Evolutionary conservation across 2,888 invertebrate species (phyloP).

Genomic region (Pammene fasciana): DNA sequence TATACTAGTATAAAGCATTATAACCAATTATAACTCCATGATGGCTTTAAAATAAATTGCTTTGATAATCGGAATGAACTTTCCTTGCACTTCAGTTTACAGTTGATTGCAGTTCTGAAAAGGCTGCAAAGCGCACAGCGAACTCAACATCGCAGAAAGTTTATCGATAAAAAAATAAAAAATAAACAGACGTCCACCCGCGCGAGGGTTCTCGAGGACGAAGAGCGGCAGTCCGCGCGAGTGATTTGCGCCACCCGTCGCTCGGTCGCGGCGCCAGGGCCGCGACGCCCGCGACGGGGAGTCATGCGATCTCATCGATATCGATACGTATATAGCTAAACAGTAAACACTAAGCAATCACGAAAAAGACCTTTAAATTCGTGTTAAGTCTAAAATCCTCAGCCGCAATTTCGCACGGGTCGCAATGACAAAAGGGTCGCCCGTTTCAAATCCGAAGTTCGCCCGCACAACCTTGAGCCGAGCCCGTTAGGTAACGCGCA

Average conservation of each 20-base stretch:
- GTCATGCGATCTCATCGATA: slow-evolving; percentile 50
- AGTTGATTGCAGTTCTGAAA: not conserved
- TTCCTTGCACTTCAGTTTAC: not conserved
- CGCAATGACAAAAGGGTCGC: slow-evolving; percentile 11
- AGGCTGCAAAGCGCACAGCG: slow-evolving; percentile 12
- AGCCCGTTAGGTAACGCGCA: slow-evolving; percentile 31
- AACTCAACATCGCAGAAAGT: slow-evolving; percentile 16
- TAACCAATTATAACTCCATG: not conserved
- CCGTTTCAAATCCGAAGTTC: slow-evolving; percentile 8
- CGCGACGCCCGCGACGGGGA: slow-evolving; percentile 56
- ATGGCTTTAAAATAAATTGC: not conserved
- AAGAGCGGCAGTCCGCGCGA: slow-evolving; percentile 79
- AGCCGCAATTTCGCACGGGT: slow-evolving; percentile 9
- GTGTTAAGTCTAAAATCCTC: slow-evolving; percentile 11
- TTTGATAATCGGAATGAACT: not conserved
- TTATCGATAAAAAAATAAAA: slow-evolving; percentile 49
- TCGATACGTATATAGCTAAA: slow-evolving; percentile 49
- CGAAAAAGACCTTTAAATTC: not conserved
- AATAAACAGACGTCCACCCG: slow-evolving; percentile 60
- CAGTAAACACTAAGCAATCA: not conserved
- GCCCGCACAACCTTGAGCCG: slow-evolving; percentile 27
- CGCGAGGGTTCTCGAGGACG: slow-evolving; percentile 69
- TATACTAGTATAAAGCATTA: not conserved
- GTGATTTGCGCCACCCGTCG: slow-evolving; percentile 80
- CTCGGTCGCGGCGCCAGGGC: slow-evolving; percentile 76